These are phyloP conservation scores for Caenorhabditis inopinata DNA, from an alignment of 1,140 invertebrate genomes.

Conservation along the genomic window DNA sequence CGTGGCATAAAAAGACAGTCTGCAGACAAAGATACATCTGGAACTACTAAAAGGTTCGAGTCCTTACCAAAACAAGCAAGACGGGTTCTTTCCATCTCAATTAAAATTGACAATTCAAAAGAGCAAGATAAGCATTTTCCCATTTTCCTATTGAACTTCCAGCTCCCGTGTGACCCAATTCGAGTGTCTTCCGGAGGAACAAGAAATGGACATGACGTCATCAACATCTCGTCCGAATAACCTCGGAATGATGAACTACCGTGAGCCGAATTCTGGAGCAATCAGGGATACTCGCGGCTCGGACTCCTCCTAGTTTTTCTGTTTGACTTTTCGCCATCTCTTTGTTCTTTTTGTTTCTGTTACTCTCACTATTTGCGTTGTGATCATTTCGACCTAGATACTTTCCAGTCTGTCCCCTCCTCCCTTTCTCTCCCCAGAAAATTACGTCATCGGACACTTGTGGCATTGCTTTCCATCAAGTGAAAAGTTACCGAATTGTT, in stretches of 20 bases:
- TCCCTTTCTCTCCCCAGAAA: neutral
- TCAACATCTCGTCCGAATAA: constrained; percentile 38
- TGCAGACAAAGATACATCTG: constrained; percentile 32
- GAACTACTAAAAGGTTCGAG: constrained; percentile 3
- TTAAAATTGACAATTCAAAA: too few species aligned
- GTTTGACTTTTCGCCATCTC: neutral
- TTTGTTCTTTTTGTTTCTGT: neutral
- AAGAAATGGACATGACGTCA: constrained; percentile 40
- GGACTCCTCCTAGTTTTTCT: constrained; percentile 13
- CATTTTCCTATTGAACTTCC: too few species aligned
- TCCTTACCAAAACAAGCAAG: too few species aligned
- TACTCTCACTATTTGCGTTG: constrained; percentile 35
- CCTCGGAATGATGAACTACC: constrained; percentile 57
- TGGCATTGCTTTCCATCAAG: neutral
- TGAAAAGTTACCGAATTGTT: neutral
- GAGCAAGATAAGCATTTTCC: too few species aligned
- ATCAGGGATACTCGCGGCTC: constrained; percentile 43
- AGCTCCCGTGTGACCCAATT: constrained; percentile 21
- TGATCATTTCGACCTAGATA: neutral
- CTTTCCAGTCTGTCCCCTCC: neutral
- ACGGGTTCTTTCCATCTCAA: too few species aligned
- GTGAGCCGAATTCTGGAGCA: constrained; percentile 56
- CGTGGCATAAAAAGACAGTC: constrained; percentile 57
- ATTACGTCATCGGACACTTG: neutral
- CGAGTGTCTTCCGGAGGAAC: constrained; percentile 49